Conservation (phyloP, 2,888 invertebrate genomes). For the Dexiosoma caninum region DNA sequence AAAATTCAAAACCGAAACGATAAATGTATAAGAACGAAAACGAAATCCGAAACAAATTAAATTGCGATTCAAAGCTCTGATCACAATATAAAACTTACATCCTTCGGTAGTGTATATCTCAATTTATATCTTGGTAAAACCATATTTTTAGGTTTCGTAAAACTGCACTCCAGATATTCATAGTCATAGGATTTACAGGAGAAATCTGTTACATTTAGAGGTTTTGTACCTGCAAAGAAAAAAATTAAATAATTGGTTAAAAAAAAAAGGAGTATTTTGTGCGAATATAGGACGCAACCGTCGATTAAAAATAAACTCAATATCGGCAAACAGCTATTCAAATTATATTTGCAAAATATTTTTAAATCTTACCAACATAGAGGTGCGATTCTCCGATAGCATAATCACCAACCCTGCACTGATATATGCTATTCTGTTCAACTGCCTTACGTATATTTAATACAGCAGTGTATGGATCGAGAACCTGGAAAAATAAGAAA, state of each 20-base stretch:
- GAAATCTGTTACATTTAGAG: slow-evolving; percentile 83
- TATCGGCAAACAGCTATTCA: no score
- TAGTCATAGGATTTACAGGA: slow-evolving; percentile 85
- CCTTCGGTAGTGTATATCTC: slow-evolving; percentile 51
- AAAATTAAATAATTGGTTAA: no score
- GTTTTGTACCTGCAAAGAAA: slow-evolving; percentile 78
- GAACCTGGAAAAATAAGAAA: slow-evolving; percentile 42
- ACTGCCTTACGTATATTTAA: slow-evolving; percentile 64
- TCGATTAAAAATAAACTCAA: no score
- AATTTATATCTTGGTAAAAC: slow-evolving; percentile 80
- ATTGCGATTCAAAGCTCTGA: no score
- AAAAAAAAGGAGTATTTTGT: no score
- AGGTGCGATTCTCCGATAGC: slow-evolving; percentile 63
- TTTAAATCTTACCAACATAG: slow-evolving; percentile 65
- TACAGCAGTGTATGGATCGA: slow-evolving; percentile 53
- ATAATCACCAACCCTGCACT: slow-evolving; percentile 62
- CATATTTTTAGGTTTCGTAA: slow-evolving; percentile 81
- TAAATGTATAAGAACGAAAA: no score
- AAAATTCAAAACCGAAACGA: no score
- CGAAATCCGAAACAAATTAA: no score
- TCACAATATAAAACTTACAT: slow-evolving; percentile 62
- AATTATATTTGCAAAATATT: no score
- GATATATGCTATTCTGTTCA: slow-evolving; percentile 62
- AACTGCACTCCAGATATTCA: slow-evolving; percentile 84
- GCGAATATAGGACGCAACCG: no score